Percentiles rank a stretch among this genome's conserved stretches.
These are phyloP conservation scores for Chionomys nivalis DNA, from an alignment of 2,113 vertebrate genomes.

Conservation along the genomic window DNA sequence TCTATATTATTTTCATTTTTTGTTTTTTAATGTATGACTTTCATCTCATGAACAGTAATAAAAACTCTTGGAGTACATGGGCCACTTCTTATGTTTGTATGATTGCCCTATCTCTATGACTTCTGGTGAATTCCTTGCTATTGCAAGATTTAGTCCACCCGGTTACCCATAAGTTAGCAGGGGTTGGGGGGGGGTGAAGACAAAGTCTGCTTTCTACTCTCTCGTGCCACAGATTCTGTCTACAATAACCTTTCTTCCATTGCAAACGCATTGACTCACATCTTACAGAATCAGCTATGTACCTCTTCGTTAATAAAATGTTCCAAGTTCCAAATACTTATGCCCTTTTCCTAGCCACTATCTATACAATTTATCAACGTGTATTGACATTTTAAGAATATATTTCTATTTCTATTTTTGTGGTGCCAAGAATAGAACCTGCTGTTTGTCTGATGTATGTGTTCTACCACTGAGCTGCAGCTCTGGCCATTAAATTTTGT, in stretches of 20 bases:
- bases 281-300: conserved; percentile 9
- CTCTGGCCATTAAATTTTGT: not conserved
- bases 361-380: not conserved
- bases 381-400: not conserved
- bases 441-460: not conserved
- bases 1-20: not conserved
- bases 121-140: conserved; percentile 1
- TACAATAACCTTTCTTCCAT: not conserved
- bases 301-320: conserved; percentile 27
- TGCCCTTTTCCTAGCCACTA: not conserved
- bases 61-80: conserved; percentile 7
- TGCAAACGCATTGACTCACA: not conserved
- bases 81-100: conserved; percentile 5
- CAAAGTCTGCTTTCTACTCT: not conserved
- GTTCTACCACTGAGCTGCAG: not conserved
- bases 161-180: not conserved
- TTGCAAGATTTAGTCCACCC: not conserved
- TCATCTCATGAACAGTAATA: conserved; percentile 10
- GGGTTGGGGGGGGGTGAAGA: not conserved
- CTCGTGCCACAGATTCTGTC: not conserved
- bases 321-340: not conserved
- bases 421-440: not conserved
- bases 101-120: not conserved
- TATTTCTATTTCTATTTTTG: not conserved
- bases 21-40: not conserved